phyloP scores from a whole-genome alignment of 2,797 vertebrate species.

The Acrossocheilus wenchowensis region DNA sequence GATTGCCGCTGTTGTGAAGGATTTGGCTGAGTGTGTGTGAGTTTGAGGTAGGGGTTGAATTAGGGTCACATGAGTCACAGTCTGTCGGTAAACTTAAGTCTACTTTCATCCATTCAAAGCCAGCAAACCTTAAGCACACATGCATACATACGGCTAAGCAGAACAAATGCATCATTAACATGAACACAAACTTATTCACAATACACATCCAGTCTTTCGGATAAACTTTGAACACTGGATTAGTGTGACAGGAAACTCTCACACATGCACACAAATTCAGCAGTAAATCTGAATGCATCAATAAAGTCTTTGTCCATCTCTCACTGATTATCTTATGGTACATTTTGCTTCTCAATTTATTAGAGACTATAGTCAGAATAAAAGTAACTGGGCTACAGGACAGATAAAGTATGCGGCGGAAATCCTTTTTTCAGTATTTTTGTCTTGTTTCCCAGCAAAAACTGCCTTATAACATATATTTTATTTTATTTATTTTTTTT shows the following conservation, averaged over 20 bases:
- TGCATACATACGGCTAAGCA: not conserved
- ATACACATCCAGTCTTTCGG: not conserved
- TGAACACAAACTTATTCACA: not conserved
- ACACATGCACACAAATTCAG: not conserved
- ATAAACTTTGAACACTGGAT: slow-evolving; percentile 31
- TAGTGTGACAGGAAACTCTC: slow-evolving; percentile 1
- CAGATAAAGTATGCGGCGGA: not conserved
- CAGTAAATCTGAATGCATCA: not conserved
- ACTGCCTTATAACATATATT: not conserved
- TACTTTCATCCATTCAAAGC: slow-evolving; percentile 6
- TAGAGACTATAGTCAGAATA: slow-evolving; percentile 9
- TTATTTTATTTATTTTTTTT: too few relatives aligned
- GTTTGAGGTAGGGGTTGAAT: slow-evolving; percentile 33
- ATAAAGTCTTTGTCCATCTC: slow-evolving; percentile 16
- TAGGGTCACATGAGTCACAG: slow-evolving; percentile 28
- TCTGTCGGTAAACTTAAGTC: slow-evolving; percentile 37
- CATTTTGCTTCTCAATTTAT: not conserved
- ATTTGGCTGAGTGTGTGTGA: slow-evolving; percentile 20
- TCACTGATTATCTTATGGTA: slow-evolving; percentile 21
- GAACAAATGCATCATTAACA: slow-evolving; percentile 41
- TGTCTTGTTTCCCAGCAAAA: not conserved
- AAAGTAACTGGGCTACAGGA: not conserved
- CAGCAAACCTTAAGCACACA: not conserved
- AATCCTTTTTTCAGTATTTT: not conserved
- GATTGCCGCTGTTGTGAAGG: slow-evolving; percentile 17